Percentiles rank a stretch among this genome's conserved stretches.
These are phyloP conservation scores for Aldrovandia affinis DNA, from an alignment of 2,797 vertebrate species.

Conservation along the genomic window DNA sequence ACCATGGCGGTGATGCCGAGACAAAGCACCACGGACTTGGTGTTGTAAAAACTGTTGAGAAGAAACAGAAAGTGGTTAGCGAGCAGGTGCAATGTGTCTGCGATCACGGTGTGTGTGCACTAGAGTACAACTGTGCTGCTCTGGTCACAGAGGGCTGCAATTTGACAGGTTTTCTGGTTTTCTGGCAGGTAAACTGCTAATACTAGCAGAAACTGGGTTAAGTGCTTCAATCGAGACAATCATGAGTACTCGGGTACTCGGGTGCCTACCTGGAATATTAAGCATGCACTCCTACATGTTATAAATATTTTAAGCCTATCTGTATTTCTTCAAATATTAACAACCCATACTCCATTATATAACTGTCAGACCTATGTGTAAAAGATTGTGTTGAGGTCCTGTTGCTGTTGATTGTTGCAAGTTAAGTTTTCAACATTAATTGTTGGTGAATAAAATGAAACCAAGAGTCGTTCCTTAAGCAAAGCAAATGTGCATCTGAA, in stretches of 20 bases:
- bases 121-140: neutral
- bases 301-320: neutral
- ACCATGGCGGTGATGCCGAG: constrained; percentile 88
- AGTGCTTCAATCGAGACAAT: neutral
- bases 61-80: neutral
- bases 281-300: neutral
- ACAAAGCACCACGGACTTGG: constrained; percentile 86
- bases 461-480: too few relatives aligned
- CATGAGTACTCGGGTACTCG: neutral
- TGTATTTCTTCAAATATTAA: neutral
- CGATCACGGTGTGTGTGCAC: neutral
- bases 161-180: neutral
- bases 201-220: neutral
- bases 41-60: constrained; percentile 86
- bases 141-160: neutral
- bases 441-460: too few relatives aligned
- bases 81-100: neutral
- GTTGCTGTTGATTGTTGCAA: neutral
- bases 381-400: neutral
- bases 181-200: neutral
- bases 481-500: too few relatives aligned
- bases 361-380: neutral
- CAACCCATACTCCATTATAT: neutral
- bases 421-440: too few relatives aligned
- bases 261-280: neutral